phyloP scores from a whole-genome alignment of 2,797 vertebrate genomes.

The Sylvilagus floridanus region DNA sequence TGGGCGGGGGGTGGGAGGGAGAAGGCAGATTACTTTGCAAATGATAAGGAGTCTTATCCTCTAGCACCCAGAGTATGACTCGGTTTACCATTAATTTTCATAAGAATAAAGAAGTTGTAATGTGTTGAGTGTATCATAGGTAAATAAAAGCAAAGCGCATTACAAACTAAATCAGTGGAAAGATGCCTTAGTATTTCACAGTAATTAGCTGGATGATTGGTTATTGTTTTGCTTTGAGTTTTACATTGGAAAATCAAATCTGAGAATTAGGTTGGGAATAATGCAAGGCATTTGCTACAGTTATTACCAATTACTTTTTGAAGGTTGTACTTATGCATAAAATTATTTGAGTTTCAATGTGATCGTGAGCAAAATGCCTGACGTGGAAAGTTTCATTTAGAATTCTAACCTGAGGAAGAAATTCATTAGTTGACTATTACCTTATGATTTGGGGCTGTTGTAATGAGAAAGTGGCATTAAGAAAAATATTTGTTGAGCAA shows the following conservation, averaged over 20 bases:
- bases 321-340: conserved; percentile 70
- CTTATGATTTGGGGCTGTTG: conserved; percentile 55
- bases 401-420: conserved; percentile 74
- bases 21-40: conserved; percentile 58
- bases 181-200: conserved; percentile 81
- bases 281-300: conserved; percentile 49
- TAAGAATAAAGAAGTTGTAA: conserved; percentile 78
- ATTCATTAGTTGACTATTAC: conserved; percentile 67
- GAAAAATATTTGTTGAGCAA: conserved; percentile 71
- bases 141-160: conserved; percentile 72
- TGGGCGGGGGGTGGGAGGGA: neutral
- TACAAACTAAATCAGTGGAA: conserved; percentile 70
- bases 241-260: conserved; percentile 79
- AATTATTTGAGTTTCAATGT: conserved; percentile 75
- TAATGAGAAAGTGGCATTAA: conserved; percentile 60
- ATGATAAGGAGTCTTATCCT: conserved; percentile 38
- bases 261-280: conserved; percentile 83
- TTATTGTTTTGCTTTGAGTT: conserved; percentile 85
- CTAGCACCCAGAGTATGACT: conserved; percentile 46
- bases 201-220: conserved; percentile 81
- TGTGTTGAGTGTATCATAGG: conserved; percentile 73
- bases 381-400: conserved; percentile 59
- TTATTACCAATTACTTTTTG: conserved; percentile 82
- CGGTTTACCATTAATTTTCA: conserved; percentile 76
- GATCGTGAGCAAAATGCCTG: conserved; percentile 44